phyloP scores from a whole-genome alignment of 1,140 invertebrate species.

The Diabrotica virgifera region DNA sequence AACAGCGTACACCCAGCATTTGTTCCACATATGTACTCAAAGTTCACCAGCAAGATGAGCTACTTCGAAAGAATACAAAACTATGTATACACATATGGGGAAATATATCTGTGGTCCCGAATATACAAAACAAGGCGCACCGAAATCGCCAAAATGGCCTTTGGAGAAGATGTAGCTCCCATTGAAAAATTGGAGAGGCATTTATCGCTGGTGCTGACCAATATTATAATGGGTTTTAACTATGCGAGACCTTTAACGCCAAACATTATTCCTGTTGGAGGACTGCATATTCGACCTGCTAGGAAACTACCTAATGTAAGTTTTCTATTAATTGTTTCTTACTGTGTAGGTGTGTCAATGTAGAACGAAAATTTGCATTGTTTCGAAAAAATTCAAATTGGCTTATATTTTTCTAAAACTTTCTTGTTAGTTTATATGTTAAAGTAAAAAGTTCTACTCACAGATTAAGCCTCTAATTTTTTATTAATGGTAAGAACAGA shows the following conservation, averaged over 20 bases:
- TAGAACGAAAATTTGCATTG: too few species aligned
- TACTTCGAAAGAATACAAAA: slow-evolving; percentile 29
- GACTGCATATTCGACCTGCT: slow-evolving; percentile 50
- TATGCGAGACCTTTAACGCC: slow-evolving; percentile 49
- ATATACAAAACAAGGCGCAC: background rate
- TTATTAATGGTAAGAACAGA: too few species aligned
- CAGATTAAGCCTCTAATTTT: too few species aligned
- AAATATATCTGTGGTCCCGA: slow-evolving; percentile 11
- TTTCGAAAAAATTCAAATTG: too few species aligned
- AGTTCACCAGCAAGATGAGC: slow-evolving; percentile 20
- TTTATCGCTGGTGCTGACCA: slow-evolving; percentile 44
- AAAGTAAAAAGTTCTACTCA: too few species aligned
- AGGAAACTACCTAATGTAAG: slow-evolving; percentile 34
- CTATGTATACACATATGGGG: slow-evolving; percentile 23
- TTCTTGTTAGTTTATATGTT: too few species aligned
- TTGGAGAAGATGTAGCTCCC: slow-evolving; percentile 24
- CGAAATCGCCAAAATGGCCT: slow-evolving; percentile 21
- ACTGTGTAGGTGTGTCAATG: too few species aligned
- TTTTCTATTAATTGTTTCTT: background rate
- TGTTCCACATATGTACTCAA: slow-evolving; percentile 16
- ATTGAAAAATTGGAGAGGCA: slow-evolving; percentile 24
- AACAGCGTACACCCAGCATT: slow-evolving; percentile 20
- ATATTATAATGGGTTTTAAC: slow-evolving; percentile 49
- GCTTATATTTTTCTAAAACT: too few species aligned
- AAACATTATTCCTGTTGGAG: slow-evolving; percentile 56